A percentile compares a stretch with the other conserved stretches of the same genome.
Evolutionary conservation across 1,140 invertebrate genomes (phyloP).

Genomic region (Zaprionus kolodkinae): DNA sequence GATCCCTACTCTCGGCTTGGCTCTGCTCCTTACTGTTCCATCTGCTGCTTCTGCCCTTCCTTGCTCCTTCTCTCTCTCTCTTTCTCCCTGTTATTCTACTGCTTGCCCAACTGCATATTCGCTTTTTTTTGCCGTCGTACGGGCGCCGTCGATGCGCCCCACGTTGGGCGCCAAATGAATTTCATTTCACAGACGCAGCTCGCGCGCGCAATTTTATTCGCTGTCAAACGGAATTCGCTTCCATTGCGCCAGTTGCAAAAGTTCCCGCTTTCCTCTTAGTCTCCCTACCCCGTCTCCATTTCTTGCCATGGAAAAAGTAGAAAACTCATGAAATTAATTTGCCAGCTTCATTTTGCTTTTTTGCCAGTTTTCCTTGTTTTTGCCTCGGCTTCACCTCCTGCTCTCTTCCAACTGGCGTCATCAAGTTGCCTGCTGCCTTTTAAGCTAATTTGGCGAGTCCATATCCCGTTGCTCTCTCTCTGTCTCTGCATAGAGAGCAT

Average conservation of each 20-base stretch:
- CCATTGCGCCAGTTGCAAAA: conserved; percentile 32
- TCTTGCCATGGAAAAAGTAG: background rate
- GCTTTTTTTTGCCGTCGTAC: conserved; percentile 11
- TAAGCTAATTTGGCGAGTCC: conserved; percentile 67
- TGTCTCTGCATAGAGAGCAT: conserved; percentile 38
- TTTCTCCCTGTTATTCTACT: background rate
- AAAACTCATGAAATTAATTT: conserved; percentile 67
- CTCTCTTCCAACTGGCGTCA: background rate
- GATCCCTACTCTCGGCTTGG: too few relatives aligned
- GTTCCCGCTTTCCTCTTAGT: background rate
- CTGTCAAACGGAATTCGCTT: conserved; percentile 75
- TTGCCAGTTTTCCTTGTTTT: conserved; percentile 7
- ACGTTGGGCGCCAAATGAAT: conserved; percentile 75
- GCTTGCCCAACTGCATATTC: background rate
- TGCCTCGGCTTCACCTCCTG: background rate
- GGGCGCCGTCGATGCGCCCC: conserved; percentile 55
- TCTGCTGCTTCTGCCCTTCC: background rate
- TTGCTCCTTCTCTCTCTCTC: background rate
- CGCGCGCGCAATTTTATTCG: conserved; percentile 73
- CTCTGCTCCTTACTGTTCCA: background rate
- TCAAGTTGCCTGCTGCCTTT: conserved; percentile 35
- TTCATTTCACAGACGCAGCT: conserved; percentile 73
- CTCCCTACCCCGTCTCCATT: background rate
- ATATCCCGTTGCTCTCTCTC: conserved; percentile 24
- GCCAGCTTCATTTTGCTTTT: conserved; percentile 33